Base-by-base conservation (phyloP, 1,140 invertebrate genomes). In the Penaeus chinensis region DNA sequence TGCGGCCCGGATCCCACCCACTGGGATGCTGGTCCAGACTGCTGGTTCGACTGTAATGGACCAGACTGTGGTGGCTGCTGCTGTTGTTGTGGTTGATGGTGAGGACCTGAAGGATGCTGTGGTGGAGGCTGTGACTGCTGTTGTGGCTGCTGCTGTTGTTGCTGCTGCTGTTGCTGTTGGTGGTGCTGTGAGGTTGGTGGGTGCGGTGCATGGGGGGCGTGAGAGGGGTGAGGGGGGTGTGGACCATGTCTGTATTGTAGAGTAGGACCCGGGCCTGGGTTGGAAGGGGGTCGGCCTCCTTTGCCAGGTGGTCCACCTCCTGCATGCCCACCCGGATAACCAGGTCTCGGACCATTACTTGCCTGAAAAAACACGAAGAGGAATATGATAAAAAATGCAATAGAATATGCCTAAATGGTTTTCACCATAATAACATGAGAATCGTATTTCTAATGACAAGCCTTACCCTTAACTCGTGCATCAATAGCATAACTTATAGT, bases 201-300 rank as follows among this genome's bases (percentile, higher is more conserved):
- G 54, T 54, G 54, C 54, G 54, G 54, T 54, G 54, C 54, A 54
- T 54, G 83, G 71, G 83, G 84, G 32, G 42, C 65, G 63, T 80
- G 77, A 19, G 79, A 60, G 66, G 85, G 27, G 79, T 74, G 78
- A 79, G 85, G 79, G 42, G 60, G 61, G 85, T 87, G 85, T n/a
- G 82, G 82, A 69, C 47, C 66, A 66, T 84, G 82, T 63, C 85
- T 81, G 66, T 87, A 87, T 79, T 80, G 85, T 76, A 74, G 47
- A 82, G 60, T 79, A 47, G 84, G 84, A 42, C 84, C 84, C 32
- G 80, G 81, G 32, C 86, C 80, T 16, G 86, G 86, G 74, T 88
- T 88, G 86, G 86, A 88, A 27, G 85, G 85, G 86, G 86, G 86
- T 77, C 86, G 86, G 42, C 86, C 86, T n/a, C 86, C 81, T 76